Evolutionary conservation across 2,113 vertebrate genomes (phyloP).

Genomic region (Erpornis zantholeuca): DNA sequence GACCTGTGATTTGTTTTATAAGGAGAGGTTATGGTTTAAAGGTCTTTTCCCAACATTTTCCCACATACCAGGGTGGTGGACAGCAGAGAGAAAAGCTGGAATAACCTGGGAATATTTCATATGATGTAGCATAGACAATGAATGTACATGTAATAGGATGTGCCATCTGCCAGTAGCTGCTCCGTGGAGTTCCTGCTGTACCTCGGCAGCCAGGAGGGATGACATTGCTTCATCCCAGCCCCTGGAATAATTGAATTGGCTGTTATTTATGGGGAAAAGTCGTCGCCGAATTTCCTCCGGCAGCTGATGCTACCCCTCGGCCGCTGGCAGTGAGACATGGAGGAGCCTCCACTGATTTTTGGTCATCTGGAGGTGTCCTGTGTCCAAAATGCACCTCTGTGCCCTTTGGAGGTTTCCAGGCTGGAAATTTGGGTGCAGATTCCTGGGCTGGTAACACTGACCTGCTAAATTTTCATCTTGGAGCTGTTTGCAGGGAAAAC

Average conservation of each 20-base stretch:
- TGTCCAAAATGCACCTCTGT: background rate
- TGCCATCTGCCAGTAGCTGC: background rate
- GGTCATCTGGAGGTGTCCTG: background rate
- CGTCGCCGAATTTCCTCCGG: background rate
- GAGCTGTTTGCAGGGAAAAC: background rate
- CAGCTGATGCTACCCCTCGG: background rate
- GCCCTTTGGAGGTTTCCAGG: rapidly evolving
- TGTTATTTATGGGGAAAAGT: background rate
- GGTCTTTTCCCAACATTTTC: constrained; percentile 14
- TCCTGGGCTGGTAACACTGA: background rate
- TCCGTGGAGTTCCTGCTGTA: background rate
- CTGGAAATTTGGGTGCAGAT: background rate
- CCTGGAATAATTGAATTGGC: background rate
- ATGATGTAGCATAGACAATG: background rate
- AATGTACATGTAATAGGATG: background rate
- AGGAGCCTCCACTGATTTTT: background rate
- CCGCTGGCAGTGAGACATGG: rapidly evolving
- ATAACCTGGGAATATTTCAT: background rate
- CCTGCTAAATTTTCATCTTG: background rate
- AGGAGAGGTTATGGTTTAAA: constrained; percentile 29
- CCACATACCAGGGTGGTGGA: background rate
- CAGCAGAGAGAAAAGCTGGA: background rate
- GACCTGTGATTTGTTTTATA: constrained; percentile 52
- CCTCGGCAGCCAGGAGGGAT: background rate
- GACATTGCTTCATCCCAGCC: too few species aligned